Conservation (phyloP, 2,888 invertebrate species). For the Hedychridium roseum region DNA sequence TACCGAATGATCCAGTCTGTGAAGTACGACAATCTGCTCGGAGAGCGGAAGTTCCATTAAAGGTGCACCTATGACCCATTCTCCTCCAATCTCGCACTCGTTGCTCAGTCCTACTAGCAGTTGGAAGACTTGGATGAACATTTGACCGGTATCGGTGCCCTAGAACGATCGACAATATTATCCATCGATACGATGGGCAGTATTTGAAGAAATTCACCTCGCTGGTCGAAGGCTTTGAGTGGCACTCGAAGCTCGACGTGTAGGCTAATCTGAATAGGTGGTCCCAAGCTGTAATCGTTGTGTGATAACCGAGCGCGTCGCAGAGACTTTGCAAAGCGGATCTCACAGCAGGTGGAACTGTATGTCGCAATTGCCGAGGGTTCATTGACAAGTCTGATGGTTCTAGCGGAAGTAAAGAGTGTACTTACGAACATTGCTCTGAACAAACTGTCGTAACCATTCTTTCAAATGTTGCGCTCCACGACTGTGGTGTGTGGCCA, state of each 20-base stretch:
- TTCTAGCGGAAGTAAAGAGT: not conserved
- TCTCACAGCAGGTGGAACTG: constrained; percentile 73
- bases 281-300: constrained; percentile 84
- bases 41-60: constrained; percentile 81
- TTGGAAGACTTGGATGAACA: constrained; percentile 73
- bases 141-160: constrained; percentile 69
- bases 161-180: constrained; percentile 45
- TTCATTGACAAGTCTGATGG: not conserved
- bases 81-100: constrained; percentile 77
- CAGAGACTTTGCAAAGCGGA: constrained; percentile 78
- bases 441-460: constrained; percentile 55
- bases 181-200: not conserved
- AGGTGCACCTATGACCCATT: constrained; percentile 76
- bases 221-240: constrained; percentile 41
- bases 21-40: constrained; percentile 82
- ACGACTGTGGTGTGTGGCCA: constrained; percentile 69
- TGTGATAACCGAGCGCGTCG: constrained; percentile 80
- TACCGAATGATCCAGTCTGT: constrained; percentile 80
- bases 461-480: constrained; percentile 54
- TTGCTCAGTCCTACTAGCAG: constrained; percentile 77
- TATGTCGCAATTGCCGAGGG: not conserved
- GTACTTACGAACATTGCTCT: constrained; percentile 41
- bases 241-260: constrained; percentile 63
- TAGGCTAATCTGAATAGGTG: constrained; percentile 69
- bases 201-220: constrained; percentile 37